A percentile compares a stretch with the other conserved stretches of the same genome.
Conservation (phyloP, 2,888 invertebrate species). For the Netelia virgata region DNA sequence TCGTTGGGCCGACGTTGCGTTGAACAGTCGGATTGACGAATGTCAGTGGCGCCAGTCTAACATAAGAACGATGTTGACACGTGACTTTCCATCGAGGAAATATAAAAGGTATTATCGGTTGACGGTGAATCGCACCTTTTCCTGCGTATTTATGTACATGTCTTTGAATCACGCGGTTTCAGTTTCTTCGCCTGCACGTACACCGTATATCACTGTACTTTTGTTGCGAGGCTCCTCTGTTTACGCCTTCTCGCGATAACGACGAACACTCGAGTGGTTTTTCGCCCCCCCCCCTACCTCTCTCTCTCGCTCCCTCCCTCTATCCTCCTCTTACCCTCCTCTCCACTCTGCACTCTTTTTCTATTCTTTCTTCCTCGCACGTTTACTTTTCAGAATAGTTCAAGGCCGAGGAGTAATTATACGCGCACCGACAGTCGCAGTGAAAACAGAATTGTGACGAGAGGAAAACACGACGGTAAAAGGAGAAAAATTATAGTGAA, state of each 20-base stretch:
- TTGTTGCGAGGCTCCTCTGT: slow-evolving; percentile 30
- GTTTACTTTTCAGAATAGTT: slow-evolving; percentile 67
- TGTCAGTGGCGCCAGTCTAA: not conserved
- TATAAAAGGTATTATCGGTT: slow-evolving; percentile 6
- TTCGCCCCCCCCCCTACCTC: not conserved
- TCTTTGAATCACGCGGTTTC: not conserved
- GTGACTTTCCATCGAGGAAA: slow-evolving; percentile 17
- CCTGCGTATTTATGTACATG: not conserved
- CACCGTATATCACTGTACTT: slow-evolving; percentile 17
- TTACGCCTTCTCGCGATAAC: slow-evolving; percentile 42
- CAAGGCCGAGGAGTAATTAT: slow-evolving; percentile 63
- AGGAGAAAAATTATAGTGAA: slow-evolving; percentile 18
- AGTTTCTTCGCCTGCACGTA: not conserved
- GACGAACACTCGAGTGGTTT: slow-evolving; percentile 50
- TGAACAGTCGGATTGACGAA: not conserved
- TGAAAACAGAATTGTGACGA: slow-evolving; percentile 24
- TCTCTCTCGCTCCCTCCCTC: slow-evolving; percentile 6
- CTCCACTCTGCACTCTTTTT: not conserved
- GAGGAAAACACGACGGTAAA: slow-evolving; percentile 26
- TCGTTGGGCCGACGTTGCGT: too few relatives aligned
- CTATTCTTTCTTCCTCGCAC: slow-evolving; percentile 20
- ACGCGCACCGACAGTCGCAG: slow-evolving; percentile 39
- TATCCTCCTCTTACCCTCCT: not conserved
- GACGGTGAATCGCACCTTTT: slow-evolving; percentile 13
- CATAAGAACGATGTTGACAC: slow-evolving; percentile 1